These are phyloP conservation scores for Eupsittula cactorum DNA, from an alignment of 2,113 vertebrate genomes.

Conservation along the genomic window DNA sequence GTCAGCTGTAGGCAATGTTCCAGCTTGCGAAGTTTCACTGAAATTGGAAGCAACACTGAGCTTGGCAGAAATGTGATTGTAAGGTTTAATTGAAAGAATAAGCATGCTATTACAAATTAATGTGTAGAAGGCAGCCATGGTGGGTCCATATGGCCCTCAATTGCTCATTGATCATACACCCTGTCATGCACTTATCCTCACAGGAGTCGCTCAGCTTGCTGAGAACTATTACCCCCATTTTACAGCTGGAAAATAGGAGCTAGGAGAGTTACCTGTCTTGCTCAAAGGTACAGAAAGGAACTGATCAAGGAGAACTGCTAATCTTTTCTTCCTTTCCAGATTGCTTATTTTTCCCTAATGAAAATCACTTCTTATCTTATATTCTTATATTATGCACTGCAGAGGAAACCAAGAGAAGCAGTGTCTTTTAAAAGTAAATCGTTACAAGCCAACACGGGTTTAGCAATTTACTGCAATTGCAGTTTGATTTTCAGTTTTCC, in stretches of 20 bases:
- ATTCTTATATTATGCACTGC: not conserved
- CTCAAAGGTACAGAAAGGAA: not conserved
- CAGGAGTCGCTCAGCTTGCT: not conserved
- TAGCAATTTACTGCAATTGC: constrained; percentile 20
- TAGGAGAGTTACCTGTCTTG: not conserved
- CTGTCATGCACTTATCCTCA: not conserved
- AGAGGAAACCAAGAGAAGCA: not conserved
- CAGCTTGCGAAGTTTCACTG: constrained; percentile 57
- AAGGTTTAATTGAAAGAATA: constrained; percentile 57
- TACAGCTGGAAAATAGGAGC: constrained; percentile 44
- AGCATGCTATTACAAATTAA: constrained; percentile 55
- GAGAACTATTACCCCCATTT: not conserved
- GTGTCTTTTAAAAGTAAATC: constrained; percentile 16
- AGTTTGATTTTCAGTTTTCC: constrained; percentile 45
- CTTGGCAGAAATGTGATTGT: constrained; percentile 50
- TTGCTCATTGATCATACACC: constrained; percentile 13
- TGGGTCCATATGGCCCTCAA: constrained; percentile 26
- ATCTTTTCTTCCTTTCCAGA: constrained; percentile 13
- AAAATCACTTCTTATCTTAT: constrained; percentile 23
- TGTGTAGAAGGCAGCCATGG: constrained; percentile 27
- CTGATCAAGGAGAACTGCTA: not conserved
- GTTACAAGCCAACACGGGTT: not conserved
- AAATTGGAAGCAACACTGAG: constrained; percentile 42
- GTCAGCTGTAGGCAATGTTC: constrained; percentile 56
- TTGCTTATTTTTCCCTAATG: constrained; percentile 38